These are phyloP conservation scores for Pantherophis guttatus DNA, from an alignment of 2,113 vertebrate genomes.

Conservation along the genomic window DNA sequence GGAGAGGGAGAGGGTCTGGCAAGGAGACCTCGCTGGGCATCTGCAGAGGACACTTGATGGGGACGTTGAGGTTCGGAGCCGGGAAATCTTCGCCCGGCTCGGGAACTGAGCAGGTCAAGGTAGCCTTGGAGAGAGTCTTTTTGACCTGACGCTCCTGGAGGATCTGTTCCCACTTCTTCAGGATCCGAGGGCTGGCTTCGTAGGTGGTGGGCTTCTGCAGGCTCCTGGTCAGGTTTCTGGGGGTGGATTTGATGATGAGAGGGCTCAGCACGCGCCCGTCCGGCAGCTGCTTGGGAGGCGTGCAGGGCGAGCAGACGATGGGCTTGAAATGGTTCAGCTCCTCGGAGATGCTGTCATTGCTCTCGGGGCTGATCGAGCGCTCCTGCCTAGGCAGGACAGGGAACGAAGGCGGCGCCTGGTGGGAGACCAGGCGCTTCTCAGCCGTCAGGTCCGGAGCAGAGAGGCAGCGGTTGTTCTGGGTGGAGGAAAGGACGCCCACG, in stretches of 20 bases:
- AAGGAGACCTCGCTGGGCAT: slow-evolving; percentile 24
- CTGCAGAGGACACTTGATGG: slow-evolving; percentile 54
- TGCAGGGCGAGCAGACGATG: slow-evolving; percentile 94
- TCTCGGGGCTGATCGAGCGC: slow-evolving; percentile 90
- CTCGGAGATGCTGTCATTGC: slow-evolving; percentile 97
- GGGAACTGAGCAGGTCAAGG: slow-evolving; percentile 74
- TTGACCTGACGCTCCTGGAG: slow-evolving; percentile 88
- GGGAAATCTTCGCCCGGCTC: slow-evolving; percentile 56
- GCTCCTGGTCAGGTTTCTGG: slow-evolving; percentile 83
- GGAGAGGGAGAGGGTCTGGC: slow-evolving; percentile 38
- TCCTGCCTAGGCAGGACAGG: slow-evolving; percentile 71
- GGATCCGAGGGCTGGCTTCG: slow-evolving; percentile 85
- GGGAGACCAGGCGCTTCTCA: slow-evolving; percentile 75
- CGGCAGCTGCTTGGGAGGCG: slow-evolving; percentile 88
- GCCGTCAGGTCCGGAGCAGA: slow-evolving; percentile 80
- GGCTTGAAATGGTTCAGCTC: slow-evolving; percentile 98
- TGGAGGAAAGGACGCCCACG: slow-evolving; percentile 83
- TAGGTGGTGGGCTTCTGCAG: slow-evolving; percentile 88
- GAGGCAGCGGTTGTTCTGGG: slow-evolving; percentile 88
- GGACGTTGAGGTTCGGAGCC: slow-evolving; percentile 13
- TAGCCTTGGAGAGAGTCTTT: slow-evolving; percentile 84
- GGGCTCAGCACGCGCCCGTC: slow-evolving; percentile 87
- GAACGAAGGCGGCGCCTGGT: slow-evolving; percentile 44
- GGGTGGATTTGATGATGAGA: slow-evolving; percentile 91
- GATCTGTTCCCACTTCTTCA: slow-evolving; percentile 94